A percentile compares a stretch with the other conserved stretches of the same genome.
phyloP scores from a whole-genome alignment of 2,113 vertebrate species.

The Oophaga pumilio region DNA sequence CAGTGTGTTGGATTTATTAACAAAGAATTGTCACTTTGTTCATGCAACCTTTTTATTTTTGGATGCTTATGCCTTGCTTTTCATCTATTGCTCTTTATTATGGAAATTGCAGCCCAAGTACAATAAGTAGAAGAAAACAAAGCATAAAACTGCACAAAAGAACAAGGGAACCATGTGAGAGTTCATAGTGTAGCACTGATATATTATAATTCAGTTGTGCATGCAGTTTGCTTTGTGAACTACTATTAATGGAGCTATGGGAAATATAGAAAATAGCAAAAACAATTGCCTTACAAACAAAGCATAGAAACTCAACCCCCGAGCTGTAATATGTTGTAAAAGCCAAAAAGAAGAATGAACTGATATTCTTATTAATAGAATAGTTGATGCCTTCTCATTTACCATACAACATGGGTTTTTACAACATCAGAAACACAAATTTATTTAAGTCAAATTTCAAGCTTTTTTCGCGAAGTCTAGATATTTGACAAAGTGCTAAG shows the following conservation, averaged over 20 bases:
- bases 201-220: constrained; percentile 20
- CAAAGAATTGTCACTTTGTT: constrained; percentile 21
- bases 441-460: background rate
- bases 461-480: background rate
- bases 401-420: background rate
- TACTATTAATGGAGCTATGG: constrained; percentile 15
- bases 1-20: constrained; percentile 18
- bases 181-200: background rate
- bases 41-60: constrained; percentile 31
- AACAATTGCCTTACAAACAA: background rate
- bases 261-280: background rate
- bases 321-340: background rate
- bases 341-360: background rate
- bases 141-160: constrained; percentile 19
- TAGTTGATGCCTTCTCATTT: background rate
- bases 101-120: constrained; percentile 32
- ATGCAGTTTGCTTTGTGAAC: constrained; percentile 10
- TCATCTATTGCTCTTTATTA: constrained; percentile 41
- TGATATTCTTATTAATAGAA: background rate
- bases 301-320: background rate
- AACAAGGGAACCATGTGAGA: background rate
- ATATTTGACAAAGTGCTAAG: too few relatives aligned
- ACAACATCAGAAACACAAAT: background rate
- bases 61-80: constrained; percentile 25
- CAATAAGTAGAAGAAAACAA: constrained; percentile 38